These are phyloP conservation scores for Zaprionus taronus DNA, from an alignment of 1,140 invertebrate genomes.

Conservation along the genomic window DNA sequence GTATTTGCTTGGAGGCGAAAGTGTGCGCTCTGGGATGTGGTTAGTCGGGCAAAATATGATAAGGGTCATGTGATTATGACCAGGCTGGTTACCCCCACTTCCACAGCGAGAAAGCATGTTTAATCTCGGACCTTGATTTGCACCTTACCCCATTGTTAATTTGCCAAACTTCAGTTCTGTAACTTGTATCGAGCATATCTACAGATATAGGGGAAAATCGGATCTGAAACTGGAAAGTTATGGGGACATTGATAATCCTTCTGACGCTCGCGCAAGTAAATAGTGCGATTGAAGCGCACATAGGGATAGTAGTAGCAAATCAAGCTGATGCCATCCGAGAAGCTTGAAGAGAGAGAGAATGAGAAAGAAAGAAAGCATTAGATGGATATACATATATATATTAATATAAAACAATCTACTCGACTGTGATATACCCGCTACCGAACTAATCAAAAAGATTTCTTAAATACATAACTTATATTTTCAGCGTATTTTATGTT, in stretches of 20 bases:
- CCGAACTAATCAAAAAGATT: too few species aligned
- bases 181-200: slow-evolving; percentile 10
- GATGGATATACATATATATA: too few species aligned
- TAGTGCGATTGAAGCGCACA: accelerated
- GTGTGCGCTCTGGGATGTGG: slow-evolving; percentile 65
- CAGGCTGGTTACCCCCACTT: not conserved
- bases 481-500: too few species aligned
- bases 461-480: too few species aligned
- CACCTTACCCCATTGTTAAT: slow-evolving; percentile 8
- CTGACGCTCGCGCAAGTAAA: not conserved
- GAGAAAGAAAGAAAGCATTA: not conserved
- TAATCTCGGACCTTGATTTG: slow-evolving; percentile 27
- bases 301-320: slow-evolving; percentile 41
- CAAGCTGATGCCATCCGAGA: slow-evolving; percentile 11
- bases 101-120: slow-evolving; percentile 12
- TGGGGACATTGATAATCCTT: slow-evolving; percentile 31
- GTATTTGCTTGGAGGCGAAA: slow-evolving; percentile 72
- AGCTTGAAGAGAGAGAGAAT: not conserved
- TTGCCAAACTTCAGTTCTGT: slow-evolving; percentile 8
- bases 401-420: too few species aligned
- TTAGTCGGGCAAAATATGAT: slow-evolving; percentile 47
- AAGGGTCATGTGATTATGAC: slow-evolving; percentile 47
- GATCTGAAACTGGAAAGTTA: slow-evolving; percentile 23
- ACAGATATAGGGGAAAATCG: slow-evolving; percentile 21
- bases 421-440: too few species aligned